Percentiles rank a stretch among this genome's conserved stretches.
These are phyloP conservation scores for Macropis europaea DNA, from an alignment of 2,888 invertebrate genomes.

Conservation along the genomic window DNA sequence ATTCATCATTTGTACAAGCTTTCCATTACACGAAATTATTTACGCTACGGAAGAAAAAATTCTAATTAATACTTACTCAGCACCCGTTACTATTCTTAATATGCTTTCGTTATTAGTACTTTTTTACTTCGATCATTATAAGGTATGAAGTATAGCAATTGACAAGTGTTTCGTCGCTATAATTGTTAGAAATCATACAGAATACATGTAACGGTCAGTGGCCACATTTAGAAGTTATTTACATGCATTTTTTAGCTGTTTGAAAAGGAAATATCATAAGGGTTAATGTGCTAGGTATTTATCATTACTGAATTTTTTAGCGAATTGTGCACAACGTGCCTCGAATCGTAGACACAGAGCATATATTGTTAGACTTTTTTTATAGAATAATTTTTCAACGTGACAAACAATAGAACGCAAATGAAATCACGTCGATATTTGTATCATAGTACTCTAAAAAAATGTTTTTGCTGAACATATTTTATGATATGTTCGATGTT, in stretches of 20 bases:
- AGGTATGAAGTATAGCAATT: background rate
- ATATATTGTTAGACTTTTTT: conserved; percentile 20
- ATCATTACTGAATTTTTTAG: conserved; percentile 15
- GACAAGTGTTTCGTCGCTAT: background rate
- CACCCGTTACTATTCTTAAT: conserved; percentile 7
- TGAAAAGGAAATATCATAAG: background rate
- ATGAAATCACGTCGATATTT: conserved; percentile 16
- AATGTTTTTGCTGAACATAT: conserved; percentile 18
- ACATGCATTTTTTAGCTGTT: conserved; percentile 33
- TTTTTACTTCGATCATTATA: background rate
- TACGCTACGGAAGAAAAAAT: background rate
- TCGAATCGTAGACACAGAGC: conserved; percentile 9
- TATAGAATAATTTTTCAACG: conserved; percentile 19
- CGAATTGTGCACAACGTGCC: conserved; percentile 6
- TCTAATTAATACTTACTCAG: conserved; percentile 8
- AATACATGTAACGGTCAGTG: conserved; percentile 24
- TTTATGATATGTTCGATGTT: conserved; percentile 32
- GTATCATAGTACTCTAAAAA: conserved; percentile 12
- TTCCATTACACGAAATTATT: conserved; percentile 18
- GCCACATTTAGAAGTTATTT: conserved; percentile 19
- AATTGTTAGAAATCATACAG: background rate
- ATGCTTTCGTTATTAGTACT: conserved; percentile 4
- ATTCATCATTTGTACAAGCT: conserved; percentile 20
- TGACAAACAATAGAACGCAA: conserved; percentile 8
- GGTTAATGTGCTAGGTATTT: conserved; percentile 12